Base-by-base conservation (phyloP, 2,797 vertebrate genomes). In the Acridotheres tristis region DNA sequence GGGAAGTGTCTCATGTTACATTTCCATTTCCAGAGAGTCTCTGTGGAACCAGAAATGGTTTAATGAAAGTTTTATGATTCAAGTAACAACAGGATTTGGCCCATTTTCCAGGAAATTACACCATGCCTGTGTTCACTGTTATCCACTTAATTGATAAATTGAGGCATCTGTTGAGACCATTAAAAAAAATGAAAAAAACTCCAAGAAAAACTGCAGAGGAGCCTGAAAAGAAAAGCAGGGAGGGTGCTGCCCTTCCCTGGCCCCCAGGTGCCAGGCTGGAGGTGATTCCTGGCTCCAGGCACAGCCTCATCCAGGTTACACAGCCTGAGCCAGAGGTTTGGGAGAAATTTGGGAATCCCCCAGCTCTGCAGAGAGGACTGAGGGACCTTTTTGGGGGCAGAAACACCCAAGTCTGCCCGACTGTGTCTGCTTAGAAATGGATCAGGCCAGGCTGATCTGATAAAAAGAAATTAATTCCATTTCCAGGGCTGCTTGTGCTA, bases 61-160 rank as follows among this genome's bases (percentile, higher is more conserved):
- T 91, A 65, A 85, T 93, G 45, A 34, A 82, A 85, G 65, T 53
- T 29, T 66, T 42, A 8, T 85, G 79, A 65, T 74, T 43, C 18
- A 54, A 71, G 40, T 21, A 69, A 40, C 45, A 75, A 86, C 38
- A 78, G 88, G 88, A 76, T 91, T 89, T 90, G 80, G 71, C 62
- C 77, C 25, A n/a, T 91, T 94, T 89, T 83, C 42, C 72, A 80
- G 82, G 95, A 93, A 92, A 88, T 96, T 23, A 58, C 65, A 65
- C 54, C 72, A 47, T 77, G 85, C 50, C 82, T 89, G 69, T 2
- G 2, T 38, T 81, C 51, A 22, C 50, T 54, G 82, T 32, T 67
- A 74, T 6, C 59, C 11, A 4, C 30, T 69, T 94, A 88, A 91
- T 65, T 88, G 85, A 78, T 54, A 93, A 89, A 91, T 83, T 67